Evolutionary conservation across 2,797 vertebrate genomes (phyloP), one percentile per base, ranked within the genome.

Genomic region (Muscicapa striata): DNA sequence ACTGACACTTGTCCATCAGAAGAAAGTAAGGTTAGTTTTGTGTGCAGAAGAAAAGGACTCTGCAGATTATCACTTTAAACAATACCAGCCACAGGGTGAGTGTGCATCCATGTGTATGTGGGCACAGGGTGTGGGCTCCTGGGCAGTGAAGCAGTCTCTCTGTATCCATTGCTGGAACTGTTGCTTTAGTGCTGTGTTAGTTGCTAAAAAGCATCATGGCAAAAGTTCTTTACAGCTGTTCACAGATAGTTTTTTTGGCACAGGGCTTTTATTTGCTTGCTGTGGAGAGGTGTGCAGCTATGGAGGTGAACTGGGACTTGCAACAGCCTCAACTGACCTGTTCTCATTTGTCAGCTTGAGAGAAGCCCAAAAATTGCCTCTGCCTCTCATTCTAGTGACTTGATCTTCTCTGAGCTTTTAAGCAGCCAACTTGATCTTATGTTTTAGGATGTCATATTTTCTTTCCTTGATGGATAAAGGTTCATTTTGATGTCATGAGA

Each of bases 101-200:
- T 13, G 15, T 54, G 19, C 26, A n/a, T 54, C 55, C 11, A 1
- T 13, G 24, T 23, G 24, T 22, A 0, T 10, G 13, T 36, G 41
- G 46, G 10, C 32, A 12, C 16, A 5, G 3, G 1, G 4, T 3
- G 4, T 11, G 41, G 52, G n/a, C 49, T 84, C 29, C 43, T 0
- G 0, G 67, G 32, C 40, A 43, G 20, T 12, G 59, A 57, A 58
- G 30, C 16, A 27, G 6, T 15, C 64, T 27, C 13, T 72, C 38
- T 40, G 15, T 41, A 8, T 55, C 36, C 48, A 2, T 22, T 77
- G 20, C 70, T 41, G 45, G 41, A 10, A 13, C 38, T 45, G 26
- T 20, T 58, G 41, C 45, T 92, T 85, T 62, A 63, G 40, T 40
- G 27, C 30, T 4, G 0, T 29, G 20, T 76, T 87, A 29, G 27